Base-by-base conservation (phyloP, 2,888 invertebrate species). In the Cryptosula pallasiana region DNA sequence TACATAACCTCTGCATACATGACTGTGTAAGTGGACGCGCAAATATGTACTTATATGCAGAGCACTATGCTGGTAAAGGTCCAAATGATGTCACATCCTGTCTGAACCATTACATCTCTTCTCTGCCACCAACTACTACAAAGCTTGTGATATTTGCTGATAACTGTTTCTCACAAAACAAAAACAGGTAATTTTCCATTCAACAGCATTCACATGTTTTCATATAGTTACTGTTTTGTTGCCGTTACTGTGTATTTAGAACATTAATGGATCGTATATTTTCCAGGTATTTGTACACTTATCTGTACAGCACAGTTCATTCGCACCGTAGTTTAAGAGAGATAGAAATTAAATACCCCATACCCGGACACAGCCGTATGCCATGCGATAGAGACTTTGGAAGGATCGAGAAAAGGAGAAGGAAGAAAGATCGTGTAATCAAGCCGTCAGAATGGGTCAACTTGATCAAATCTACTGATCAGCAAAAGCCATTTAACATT, bases 331-430 rank as follows among this genome's bases (percentile, higher is more conserved):
- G 9, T 20, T 13, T 45, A 5, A 45, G 20, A 20, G 20, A 20
- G 20, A 20, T 45, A 13, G 45, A 45, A 5, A 57, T n/a, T n/a
- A 57, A 57, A 5, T 57, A 57, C n/a, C 57, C 57, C 3, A 13
- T 57, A 16, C 57, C 57, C 5, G 57, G 57, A 9, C 57, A 57
- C 25, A 57, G 57, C 57, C 5, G 25, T 5, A 57, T 57, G 57
- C 57, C 57, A 9, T 57, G 57, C 57, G 25, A 57, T 25, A 13
- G 57, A n/a, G 57, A 57, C 57, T 57, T 57, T 25, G 57, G 57
- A 5, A 9, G 20, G 13, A 57, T 57, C 5, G 57, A 57, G 25
- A 57, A 57, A 57, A 45, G 20, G 45, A 20, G 20, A 45, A 45
- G n/a, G n/a, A n/a, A n/a, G n/a, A n/a, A n/a, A n/a, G n/a, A n/a